phyloP scores from a whole-genome alignment of 2,113 vertebrate genomes.

The Ctenomys sociabilis region DNA sequence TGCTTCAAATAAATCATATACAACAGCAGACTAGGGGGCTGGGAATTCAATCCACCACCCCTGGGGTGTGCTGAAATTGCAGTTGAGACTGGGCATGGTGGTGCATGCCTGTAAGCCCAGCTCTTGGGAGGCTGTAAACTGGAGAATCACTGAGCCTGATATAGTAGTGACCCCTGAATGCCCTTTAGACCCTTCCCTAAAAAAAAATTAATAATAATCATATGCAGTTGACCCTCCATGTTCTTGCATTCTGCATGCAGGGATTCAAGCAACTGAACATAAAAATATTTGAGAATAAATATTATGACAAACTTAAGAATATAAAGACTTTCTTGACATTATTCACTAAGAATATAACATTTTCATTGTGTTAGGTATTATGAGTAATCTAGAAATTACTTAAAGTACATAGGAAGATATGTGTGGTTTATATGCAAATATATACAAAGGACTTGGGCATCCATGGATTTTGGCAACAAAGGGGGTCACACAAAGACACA shows the following conservation, averaged over 20 bases:
- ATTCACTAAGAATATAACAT: background rate
- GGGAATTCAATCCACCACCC: too few relatives aligned
- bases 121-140: too few relatives aligned
- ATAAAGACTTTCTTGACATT: background rate
- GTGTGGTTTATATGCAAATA: background rate
- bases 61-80: too few relatives aligned
- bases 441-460: background rate
- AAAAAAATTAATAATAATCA: background rate
- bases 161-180: too few relatives aligned
- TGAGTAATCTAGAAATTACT: background rate
- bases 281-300: background rate
- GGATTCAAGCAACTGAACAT: background rate
- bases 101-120: too few relatives aligned
- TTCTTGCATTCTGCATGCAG: background rate
- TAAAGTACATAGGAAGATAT: background rate
- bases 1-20: background rate
- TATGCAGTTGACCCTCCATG: background rate
- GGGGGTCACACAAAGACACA: background rate
- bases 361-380: background rate
- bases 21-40: background rate
- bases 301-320: background rate
- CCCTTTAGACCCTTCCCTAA: too few relatives aligned
- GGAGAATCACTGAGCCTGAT: too few relatives aligned
- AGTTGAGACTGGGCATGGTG: too few relatives aligned
- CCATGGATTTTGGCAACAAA: background rate